Evolutionary conservation across 2,888 invertebrate species (phyloP), one percentile per base, ranked within the genome.

Genomic region (Cheiracanthium punctorium): DNA sequence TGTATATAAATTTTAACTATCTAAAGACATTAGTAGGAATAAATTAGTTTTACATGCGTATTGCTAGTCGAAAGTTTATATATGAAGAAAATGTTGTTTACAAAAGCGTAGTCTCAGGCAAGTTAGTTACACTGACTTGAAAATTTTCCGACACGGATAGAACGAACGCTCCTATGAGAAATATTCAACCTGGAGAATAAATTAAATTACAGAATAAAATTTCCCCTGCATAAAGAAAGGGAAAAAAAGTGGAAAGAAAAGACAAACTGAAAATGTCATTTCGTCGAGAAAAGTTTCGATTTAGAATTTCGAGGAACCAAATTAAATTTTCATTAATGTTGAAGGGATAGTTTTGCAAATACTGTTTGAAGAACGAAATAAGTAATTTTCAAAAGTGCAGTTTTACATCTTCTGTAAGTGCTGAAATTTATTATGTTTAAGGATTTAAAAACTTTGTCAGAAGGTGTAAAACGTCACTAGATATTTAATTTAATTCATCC

Each of bases 261-360:
- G 10, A 10, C 17, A 48, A 58, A 58, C 24, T 24, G 24, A 58
- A 58, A 24, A 58, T 24, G 58, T 24, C 58, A 58, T 24, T 24
- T n/a, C 24, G 24, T 58, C 58, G 58, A 58, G 12, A 58, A 20
- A 58, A 58, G 24, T 58, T 58, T 24, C 20, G 24, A 58, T 24
- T 58, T 58, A 24, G 58, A 17, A 58, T 58, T 58, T 58, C 58
- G 24, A 58, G 24, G 12, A 24, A 12, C 58, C 24, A 58, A 58
- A 58, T 58, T 58, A 24, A 58, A 58, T 58, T 58, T 58, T 58
- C 58, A 58, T 58, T 58, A 58, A 58, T 24, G 58, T 4, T 58
- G 58, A 58, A 58, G 24, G n/a, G 58, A 58, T 58, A 58, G 58
- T 24, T 24, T 17, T 58, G 5, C 24, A 58, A n/a, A 58, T 24